Base-by-base conservation (phyloP, 1,140 invertebrate species). In the Zaprionus ornatus region DNA sequence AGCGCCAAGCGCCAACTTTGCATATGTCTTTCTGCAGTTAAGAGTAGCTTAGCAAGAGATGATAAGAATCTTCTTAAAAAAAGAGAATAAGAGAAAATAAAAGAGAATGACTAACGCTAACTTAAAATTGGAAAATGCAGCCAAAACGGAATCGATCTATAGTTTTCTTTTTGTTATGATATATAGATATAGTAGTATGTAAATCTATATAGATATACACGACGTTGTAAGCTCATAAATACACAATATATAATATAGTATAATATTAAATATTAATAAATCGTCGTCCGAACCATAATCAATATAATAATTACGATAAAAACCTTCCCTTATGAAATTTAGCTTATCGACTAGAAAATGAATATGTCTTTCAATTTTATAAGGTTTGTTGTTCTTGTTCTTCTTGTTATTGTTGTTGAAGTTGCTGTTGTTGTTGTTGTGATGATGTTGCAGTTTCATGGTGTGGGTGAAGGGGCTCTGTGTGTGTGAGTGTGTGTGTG, bases 361-460 rank as follows among this genome's bases (percentile, higher is more conserved):
- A 87, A 87, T 80, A 87, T 87, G 83, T 87, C 83, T 87, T 87
- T 88, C 77, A 79, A 77, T 70, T 74, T 83, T 72, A 77, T 42
- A 64, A 59, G 70, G 65, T 65, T 52, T 66, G 37, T 62, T 13
- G 15, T 17, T 52, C 29, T 32, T 32, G 29, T 32, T 42, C 7
- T 27, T 55, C 4, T 25, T 55, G 21, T 23, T 27, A 13, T 57
- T 32, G 12, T 45, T 56, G 19, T n/a, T 65, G 54, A 23, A 80
- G 65, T 70, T 37, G 37, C 40, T 62, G 45, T 23, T 61, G 52
- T 61, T 62, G 64, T 69, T 48, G 35, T 61, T 17, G 10, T 70
- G 54, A 37, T 25, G 56, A 27, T 54, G 45, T 72, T 19, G 23
- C 19, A 23, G 45, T 50, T 19, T 48, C 6, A 42, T 64, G 67